Conservation (phyloP, 2,888 invertebrate species). For the Drosophila nr. perissopoda region DNA sequence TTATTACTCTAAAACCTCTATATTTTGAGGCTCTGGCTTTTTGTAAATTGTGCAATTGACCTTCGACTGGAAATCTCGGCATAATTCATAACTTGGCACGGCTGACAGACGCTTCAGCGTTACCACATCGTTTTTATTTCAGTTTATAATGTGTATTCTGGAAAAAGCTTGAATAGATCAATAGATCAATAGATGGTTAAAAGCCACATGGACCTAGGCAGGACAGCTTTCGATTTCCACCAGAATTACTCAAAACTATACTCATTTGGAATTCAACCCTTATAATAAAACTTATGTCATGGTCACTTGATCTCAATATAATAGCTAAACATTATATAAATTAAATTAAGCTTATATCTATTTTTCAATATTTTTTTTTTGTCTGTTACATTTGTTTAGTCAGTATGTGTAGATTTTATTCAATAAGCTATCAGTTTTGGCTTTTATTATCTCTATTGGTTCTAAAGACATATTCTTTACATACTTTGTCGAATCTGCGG, state of each 20-base stretch:
- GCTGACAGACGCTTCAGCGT: no score
- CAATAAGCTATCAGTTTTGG: not conserved
- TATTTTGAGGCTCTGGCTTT: not conserved
- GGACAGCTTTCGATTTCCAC: no score
- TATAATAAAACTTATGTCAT: not conserved
- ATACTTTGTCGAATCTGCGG: not conserved
- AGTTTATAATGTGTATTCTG: no score
- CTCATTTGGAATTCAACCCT: no score
- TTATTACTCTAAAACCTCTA: not conserved
- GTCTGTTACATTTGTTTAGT: no score
- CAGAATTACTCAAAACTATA: no score
- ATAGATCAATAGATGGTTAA: no score
- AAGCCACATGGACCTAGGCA: no score
- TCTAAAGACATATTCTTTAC: fast-evolving
- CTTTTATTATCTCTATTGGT: not conserved
- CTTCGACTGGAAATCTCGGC: not conserved
- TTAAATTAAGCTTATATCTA: not conserved
- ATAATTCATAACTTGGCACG: not conserved
- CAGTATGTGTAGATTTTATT: not conserved
- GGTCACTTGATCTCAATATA: not conserved
- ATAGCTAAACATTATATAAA: not conserved
- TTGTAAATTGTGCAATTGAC: not conserved
- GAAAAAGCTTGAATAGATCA: no score
- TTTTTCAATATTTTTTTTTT: not conserved
- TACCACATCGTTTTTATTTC: no score